Evolutionary conservation across 2,888 invertebrate species (phyloP).

Genomic region (Pteria penguin): DNA sequence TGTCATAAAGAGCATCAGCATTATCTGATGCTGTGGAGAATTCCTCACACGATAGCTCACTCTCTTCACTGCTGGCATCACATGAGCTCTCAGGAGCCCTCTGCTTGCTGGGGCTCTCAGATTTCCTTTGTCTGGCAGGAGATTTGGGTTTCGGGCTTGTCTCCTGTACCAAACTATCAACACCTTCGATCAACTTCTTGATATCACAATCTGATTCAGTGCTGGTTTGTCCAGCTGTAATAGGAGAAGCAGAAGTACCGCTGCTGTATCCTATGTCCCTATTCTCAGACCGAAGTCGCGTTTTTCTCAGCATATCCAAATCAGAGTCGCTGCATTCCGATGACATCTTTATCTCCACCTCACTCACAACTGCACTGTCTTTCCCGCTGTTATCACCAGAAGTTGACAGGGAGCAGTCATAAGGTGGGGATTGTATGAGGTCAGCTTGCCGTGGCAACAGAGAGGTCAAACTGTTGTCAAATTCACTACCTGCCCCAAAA

Average conservation of each 20-base stretch:
- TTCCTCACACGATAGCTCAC: conserved; percentile 62
- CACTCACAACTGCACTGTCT: conserved; percentile 73
- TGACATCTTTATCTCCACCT: conserved; percentile 69
- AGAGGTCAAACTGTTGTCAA: conserved; percentile 57
- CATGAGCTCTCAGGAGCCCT: conserved; percentile 66
- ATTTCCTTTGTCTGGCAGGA: conserved; percentile 29
- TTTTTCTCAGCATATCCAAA: conserved; percentile 54
- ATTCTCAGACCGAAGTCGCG: conserved; percentile 51
- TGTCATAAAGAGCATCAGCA: conserved; percentile 68
- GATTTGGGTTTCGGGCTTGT: conserved; percentile 28
- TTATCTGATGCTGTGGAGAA: conserved; percentile 70
- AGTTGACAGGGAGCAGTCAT: conserved; percentile 45
- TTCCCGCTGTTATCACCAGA: conserved; percentile 66
- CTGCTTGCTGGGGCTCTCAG: conserved; percentile 33
- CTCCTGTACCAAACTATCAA: conserved; percentile 66
- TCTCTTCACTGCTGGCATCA: conserved; percentile 74
- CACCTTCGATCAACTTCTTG: conserved; percentile 68
- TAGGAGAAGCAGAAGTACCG: conserved; percentile 52
- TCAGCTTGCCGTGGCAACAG: conserved; percentile 46
- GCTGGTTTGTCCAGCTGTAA: conserved; percentile 38
- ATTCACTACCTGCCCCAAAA: conserved; percentile 11
- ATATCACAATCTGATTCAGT: conserved; percentile 58
- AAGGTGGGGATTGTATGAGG: conserved; percentile 55
- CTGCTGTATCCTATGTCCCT: conserved; percentile 80
- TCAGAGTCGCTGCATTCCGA: conserved; percentile 65